These are phyloP conservation scores for Pempheris klunzingeri DNA, from an alignment of 2,797 vertebrate genomes.

Conservation along the genomic window DNA sequence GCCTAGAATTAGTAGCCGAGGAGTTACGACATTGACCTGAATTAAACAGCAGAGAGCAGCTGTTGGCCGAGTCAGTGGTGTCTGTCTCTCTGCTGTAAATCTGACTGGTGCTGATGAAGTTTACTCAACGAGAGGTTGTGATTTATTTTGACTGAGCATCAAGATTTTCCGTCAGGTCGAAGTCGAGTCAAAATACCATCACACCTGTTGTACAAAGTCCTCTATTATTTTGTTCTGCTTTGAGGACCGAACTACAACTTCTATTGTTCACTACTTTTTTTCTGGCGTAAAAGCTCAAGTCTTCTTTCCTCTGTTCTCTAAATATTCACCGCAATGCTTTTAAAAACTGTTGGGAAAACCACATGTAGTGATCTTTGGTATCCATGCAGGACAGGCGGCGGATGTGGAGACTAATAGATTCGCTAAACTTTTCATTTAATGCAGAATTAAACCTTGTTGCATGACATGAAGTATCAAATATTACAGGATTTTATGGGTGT, in stretches of 20 bases:
- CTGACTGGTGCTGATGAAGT: not conserved
- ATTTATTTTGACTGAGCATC: constrained; percentile 27
- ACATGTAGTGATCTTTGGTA: not conserved
- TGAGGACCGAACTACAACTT: not conserved
- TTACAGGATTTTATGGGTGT: not conserved
- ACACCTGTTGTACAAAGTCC: not conserved
- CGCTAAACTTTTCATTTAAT: not conserved
- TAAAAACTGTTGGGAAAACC: not conserved
- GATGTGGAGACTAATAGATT: not conserved
- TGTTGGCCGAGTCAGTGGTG: not conserved
- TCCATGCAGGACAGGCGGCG: not conserved
- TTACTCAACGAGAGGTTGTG: constrained; percentile 12
- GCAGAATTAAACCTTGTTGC: not conserved
- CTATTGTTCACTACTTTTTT: not conserved
- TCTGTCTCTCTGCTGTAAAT: constrained; percentile 38
- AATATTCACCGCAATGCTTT: not conserved
- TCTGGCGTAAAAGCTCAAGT: not conserved
- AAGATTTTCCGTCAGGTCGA: not conserved
- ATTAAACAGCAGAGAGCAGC: constrained; percentile 46
- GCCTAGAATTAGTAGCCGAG: constrained; percentile 11
- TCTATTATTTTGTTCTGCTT: not conserved
- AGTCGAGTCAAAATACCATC: constrained; percentile 7
- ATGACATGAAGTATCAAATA: not conserved
- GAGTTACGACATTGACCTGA: constrained; percentile 40
- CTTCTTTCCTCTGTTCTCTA: not conserved